Evolutionary conservation across 2,113 vertebrate genomes (phyloP), one percentile per base, ranked within the genome.

Genomic region (Physeter macrocephalus): DNA sequence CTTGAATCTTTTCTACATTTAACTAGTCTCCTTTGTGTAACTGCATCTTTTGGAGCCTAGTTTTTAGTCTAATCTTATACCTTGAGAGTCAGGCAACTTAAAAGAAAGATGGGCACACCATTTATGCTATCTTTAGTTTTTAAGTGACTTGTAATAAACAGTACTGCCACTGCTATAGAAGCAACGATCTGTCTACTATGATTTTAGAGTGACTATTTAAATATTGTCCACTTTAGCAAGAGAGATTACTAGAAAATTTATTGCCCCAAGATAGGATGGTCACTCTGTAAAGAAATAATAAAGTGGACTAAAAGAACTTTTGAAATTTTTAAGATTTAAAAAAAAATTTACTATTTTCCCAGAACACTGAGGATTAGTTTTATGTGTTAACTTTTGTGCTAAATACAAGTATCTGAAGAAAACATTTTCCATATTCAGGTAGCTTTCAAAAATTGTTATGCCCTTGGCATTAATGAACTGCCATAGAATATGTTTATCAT

Each of bases 391-490:
- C 5, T 69, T 54, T 14, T 25, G 2, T 8, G 71, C 25, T 86
- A 59, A 64, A n/a, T 34, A n/a, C 4, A 75, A 93, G 15, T 71
- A 36, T 25, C 2, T 92, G 64, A 43, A 57, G 11, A 77, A 93
- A 94, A 9, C 0, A 86, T 31, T 91, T 27, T 25, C n/a, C 23
- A 17, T 4, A 62, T 87, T 18, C 20, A 23, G 3, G 6, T 31
- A 64, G 25, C 43, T 86, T 93, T 1, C 43, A 82, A 13, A 0
- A 6, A 27, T 0, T 34, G 64, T 1, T 72, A 0, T 43, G 31
- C 0, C 20, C 85, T 80, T 67, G 80, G 6, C n/a, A 75, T n/a
- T 85, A 72, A 29, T 80, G 14, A n/a, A 2, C 0, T 0, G 11
- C n/a, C 93, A 34, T 9, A 41, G 17, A 66, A 31, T 41, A 93